These are phyloP conservation scores for Anoura caudifer DNA, from an alignment of 2,113 vertebrate species.

Conservation along the genomic window DNA sequence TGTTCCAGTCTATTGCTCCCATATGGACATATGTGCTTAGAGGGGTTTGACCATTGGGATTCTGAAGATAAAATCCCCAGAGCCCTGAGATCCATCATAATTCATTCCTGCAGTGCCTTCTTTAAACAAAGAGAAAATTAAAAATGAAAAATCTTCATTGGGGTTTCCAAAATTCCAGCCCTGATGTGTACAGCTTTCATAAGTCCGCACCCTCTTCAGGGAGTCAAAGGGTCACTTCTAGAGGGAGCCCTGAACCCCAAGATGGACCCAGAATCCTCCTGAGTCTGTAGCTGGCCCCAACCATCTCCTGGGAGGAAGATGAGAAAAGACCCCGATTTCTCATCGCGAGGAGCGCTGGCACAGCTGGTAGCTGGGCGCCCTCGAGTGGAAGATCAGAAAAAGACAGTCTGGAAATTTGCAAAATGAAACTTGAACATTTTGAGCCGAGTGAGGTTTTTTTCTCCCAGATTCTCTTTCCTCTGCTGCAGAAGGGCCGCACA, in stretches of 20 bases:
- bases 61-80: background rate
- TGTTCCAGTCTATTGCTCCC: background rate
- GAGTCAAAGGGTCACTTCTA: background rate
- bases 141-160: background rate
- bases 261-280: background rate
- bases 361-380: constrained; percentile 36
- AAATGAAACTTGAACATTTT: background rate
- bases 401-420: background rate
- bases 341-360: background rate
- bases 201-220: background rate
- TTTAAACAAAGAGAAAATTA: background rate
- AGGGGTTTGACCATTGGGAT: background rate
- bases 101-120: background rate
- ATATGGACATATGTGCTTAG: background rate
- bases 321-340: fast-evolving
- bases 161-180: background rate
- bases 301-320: background rate
- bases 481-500: background rate
- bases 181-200: background rate
- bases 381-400: constrained; percentile 4
- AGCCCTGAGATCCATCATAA: background rate
- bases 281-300: too few relatives aligned
- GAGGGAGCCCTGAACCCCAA: background rate
- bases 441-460: background rate
- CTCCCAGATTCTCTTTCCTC: background rate